Base-by-base conservation (phyloP, 2,797 vertebrate genomes). In the Karalla daura region DNA sequence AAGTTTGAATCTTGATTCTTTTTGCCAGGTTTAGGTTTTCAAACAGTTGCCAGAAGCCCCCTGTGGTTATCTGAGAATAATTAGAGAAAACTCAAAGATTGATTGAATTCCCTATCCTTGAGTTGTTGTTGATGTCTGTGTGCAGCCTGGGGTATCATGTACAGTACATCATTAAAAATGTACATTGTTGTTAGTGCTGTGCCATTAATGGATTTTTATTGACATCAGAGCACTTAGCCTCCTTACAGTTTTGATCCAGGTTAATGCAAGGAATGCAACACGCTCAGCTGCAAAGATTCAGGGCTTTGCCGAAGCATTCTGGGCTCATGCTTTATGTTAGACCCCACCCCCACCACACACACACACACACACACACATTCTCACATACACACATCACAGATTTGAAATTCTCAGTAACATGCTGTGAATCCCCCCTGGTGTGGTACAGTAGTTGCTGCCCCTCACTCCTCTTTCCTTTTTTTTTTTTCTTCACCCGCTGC, bases 351-450 rank as follows among this genome's bases (percentile, higher is more conserved):
- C 3, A n/a, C 36, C 39, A 23, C 2, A 12, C 23, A 20, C 36
- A 7, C 32, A 27, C 20, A 5, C 14, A 41, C 28, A 27, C 52
- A 51, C 46, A 47, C 39, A 44, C 12, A 27, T 15, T 28, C 28
- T 20, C 21, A 49, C 21, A n/a, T 14, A 24, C 54, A 27, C 53
- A 37, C 30, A 25, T 36, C 63, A 52, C 40, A 35, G 17, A 39
- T 72, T 51, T 58, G 69, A n/a, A n/a, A 63, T 64, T 70, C 18
- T 54, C 28, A 12, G 47, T 37, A 24, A 13, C 56, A 46, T 60
- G 68, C 66, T 85, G 53, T 60, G 79, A 80, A 61, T 69, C 44
- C 68, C 71, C 64, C 75, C 74, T 44, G 73, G 47, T 87, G 76
- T 70, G 71, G 68, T 66, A 63, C 74, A 66, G 53, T 78, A 32